Percentiles rank a stretch among this genome's conserved stretches.
Evolutionary conservation across 2,888 invertebrate genomes (phyloP).

Genomic region (Nemotelus pantherinus): DNA sequence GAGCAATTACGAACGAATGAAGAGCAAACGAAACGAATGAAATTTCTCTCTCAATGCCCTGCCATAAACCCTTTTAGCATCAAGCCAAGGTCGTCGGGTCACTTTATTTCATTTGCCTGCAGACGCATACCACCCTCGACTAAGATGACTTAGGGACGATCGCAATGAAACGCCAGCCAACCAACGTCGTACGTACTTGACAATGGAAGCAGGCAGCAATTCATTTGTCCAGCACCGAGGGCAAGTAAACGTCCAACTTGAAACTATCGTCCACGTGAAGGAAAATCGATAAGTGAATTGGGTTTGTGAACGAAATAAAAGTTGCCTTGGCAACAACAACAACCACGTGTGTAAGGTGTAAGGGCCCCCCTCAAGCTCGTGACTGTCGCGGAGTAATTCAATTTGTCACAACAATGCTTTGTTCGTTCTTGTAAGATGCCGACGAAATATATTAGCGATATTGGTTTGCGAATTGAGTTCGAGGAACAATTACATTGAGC

Average conservation of each 20-base stretch:
- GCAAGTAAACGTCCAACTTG: background rate
- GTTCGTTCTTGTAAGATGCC: too few species aligned
- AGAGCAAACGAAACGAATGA: background rate
- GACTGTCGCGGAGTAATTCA: background rate
- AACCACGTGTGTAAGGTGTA: background rate
- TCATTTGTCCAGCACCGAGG: too few species aligned
- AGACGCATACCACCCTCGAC: too few species aligned
- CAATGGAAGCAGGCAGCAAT: too few species aligned
- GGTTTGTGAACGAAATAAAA: background rate
- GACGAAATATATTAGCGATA: too few species aligned
- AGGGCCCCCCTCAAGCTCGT: background rate
- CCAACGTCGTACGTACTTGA: too few species aligned
- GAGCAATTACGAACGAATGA: background rate
- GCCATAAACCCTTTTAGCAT: background rate
- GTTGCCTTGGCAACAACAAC: background rate
- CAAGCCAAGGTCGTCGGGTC: background rate
- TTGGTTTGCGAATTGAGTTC: too few species aligned
- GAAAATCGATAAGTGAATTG: background rate
- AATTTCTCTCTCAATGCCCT: background rate
- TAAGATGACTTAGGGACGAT: too few species aligned
- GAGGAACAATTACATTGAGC: too few species aligned
- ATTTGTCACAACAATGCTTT: background rate
- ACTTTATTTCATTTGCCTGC: background rate
- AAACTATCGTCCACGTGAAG: background rate
- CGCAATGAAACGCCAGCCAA: too few species aligned